Base-by-base conservation (phyloP, 2,797 vertebrate genomes). In the Myotis planiceps region DNA sequence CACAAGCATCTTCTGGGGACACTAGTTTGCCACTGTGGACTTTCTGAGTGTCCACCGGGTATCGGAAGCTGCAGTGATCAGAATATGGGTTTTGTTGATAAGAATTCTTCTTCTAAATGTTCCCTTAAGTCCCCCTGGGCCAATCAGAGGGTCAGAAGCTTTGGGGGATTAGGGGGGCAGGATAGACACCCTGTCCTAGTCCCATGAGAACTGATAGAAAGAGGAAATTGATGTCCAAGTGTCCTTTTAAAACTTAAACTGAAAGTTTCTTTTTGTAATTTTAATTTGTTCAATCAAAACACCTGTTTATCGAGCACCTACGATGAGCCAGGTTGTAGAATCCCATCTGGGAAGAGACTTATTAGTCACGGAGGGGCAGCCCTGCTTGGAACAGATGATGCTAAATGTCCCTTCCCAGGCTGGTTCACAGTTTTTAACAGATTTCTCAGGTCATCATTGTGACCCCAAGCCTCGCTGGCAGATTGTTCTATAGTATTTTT, bases 401-500 rank as follows among this genome's bases (percentile, higher is more conserved):
- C 29, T 74, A 69, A n/a, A 42, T 42, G 65, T 66, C 72, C 78
- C 83, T 92, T 90, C 94, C 65, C 69, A 75, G 92, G 60, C 93
- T 95, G 92, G 88, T 83, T 95, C 89, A 58, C 9, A 5, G 34
- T 86, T 69, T 92, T 79, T 47, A 37, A 90, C 89, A 90, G 91
- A 85, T 95, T 79, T 53, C 29, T 72, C 23, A 25, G 89, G 90
- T 93, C 84, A 37, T 51, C 18, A 3, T 19, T 3, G 68, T 93
- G 95, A 90, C 78, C 90, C 86, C 81, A 74, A 19, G 69, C 83
- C 79, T 90, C 18, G 29, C 42, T 75, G 90, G 87, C 95, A 92
- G 92, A 78, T 42, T 84, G 92, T 58, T 81, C 21, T 45, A 21
- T 66, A 45, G 95, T 92, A 68, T 83, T 93, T 87, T 5, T 85